Evolutionary conservation across 1,140 invertebrate genomes (phyloP).

Genomic region (Ooceraea biroi): DNA sequence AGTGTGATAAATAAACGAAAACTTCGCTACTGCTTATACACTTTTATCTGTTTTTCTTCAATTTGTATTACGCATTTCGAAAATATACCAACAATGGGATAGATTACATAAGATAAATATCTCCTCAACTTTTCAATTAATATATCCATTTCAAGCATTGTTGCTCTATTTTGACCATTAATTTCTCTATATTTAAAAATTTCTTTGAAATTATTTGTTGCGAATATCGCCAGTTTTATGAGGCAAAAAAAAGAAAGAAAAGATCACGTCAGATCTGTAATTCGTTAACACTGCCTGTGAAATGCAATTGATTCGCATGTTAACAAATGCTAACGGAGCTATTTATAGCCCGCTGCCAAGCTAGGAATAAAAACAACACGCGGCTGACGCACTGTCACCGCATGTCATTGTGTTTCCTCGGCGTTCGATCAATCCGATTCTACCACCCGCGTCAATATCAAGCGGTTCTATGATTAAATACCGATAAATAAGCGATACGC

Average conservation of each 20-base stretch:
- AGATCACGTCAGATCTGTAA: neutral
- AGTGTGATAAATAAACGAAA: conserved; percentile 9
- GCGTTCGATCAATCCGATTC: conserved; percentile 47
- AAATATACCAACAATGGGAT: too few relatives aligned
- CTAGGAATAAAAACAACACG: conserved; percentile 39
- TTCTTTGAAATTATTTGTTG: neutral
- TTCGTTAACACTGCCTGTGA: neutral
- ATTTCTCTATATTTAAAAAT: neutral
- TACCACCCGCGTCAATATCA: conserved; percentile 22
- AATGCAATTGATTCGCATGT: conserved; percentile 23
- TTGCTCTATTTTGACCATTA: neutral
- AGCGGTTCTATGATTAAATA: conserved; percentile 50
- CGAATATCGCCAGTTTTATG: neutral
- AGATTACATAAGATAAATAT: conserved; percentile 11
- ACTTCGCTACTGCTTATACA: neutral
- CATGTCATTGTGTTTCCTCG: conserved; percentile 25
- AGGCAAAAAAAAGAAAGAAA: neutral
- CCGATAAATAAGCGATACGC: conserved; percentile 52
- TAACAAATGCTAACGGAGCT: conserved; percentile 30
- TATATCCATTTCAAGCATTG: neutral
- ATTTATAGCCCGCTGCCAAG: conserved; percentile 3
- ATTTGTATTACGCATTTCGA: too few relatives aligned
- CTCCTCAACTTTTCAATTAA: neutral
- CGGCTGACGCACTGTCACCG: conserved; percentile 41
- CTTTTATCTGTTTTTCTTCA: too few relatives aligned